These are phyloP conservation scores for Erpetoichthys calabaricus DNA, from an alignment of 2,797 vertebrate genomes.

Conservation along the genomic window DNA sequence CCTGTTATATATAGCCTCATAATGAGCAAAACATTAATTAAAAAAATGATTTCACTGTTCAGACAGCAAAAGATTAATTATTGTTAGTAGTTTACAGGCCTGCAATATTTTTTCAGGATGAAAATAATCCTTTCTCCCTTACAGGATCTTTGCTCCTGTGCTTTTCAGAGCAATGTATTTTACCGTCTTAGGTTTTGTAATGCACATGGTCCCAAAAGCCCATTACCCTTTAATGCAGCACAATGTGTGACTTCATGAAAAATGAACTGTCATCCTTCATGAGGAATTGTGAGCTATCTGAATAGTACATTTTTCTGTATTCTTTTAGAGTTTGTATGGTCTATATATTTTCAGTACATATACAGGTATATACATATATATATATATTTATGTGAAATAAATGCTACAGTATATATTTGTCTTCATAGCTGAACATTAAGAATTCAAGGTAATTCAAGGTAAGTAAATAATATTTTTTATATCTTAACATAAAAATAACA, in stretches of 20 bases:
- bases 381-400: no score
- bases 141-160: conserved; percentile 48
- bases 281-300: conserved; percentile 57
- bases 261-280: conserved; percentile 73
- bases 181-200: conserved; percentile 71
- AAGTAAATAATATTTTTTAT: no score
- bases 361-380: no score
- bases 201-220: conserved; percentile 58
- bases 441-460: no score
- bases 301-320: conserved; percentile 34
- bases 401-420: no score
- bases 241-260: conserved; percentile 68
- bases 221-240: conserved; percentile 66
- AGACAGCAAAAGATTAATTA: conserved; percentile 64
- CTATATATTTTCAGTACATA: no score
- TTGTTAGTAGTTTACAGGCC: conserved; percentile 70
- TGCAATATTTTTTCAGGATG: conserved; percentile 33
- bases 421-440: no score
- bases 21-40: no score
- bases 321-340: conserved; percentile 24
- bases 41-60: no score
- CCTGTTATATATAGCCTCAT: background rate
- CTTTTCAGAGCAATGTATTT: conserved; percentile 50
- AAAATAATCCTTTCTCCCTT: conserved; percentile 51
- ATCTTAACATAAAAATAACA: no score